A percentile compares a stretch with the other conserved stretches of the same genome.
Evolutionary conservation across 2,113 vertebrate genomes (phyloP).

Genomic region (Salminus brasiliensis): DNA sequence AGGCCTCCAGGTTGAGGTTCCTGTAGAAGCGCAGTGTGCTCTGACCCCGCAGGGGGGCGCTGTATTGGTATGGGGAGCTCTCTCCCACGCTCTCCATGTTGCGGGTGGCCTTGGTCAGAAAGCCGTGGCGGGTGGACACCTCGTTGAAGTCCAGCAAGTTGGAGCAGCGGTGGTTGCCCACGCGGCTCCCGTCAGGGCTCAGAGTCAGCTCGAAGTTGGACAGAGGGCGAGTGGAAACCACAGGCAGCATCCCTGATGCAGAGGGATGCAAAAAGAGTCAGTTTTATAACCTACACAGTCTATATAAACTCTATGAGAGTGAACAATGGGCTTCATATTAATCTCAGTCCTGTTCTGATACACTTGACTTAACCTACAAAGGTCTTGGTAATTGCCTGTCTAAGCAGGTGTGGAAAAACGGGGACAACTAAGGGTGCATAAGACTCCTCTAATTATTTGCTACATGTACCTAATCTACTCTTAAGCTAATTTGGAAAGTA

Average conservation of each 20-base stretch:
- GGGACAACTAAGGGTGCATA: too few relatives aligned
- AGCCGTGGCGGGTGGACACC: constrained; percentile 88
- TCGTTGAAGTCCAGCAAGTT: constrained; percentile 88
- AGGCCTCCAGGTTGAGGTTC: constrained; percentile 91
- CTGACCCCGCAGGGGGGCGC: constrained; percentile 75
- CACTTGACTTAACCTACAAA: background rate
- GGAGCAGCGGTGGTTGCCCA: constrained; percentile 92
- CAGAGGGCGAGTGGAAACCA: constrained; percentile 89
- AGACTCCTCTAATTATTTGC: too few relatives aligned
- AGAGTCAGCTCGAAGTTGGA: constrained; percentile 93
- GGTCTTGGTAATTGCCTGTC: too few relatives aligned
- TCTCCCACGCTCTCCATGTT: constrained; percentile 81
- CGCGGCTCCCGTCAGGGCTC: constrained; percentile 88
- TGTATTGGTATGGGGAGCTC: constrained; percentile 86
- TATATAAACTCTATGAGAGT: background rate
- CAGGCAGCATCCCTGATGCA: constrained; percentile 87
- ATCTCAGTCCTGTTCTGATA: background rate
- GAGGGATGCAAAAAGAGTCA: background rate
- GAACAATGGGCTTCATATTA: too few relatives aligned
- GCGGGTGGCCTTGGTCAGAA: constrained; percentile 81
- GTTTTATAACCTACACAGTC: background rate
- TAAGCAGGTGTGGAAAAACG: too few relatives aligned
- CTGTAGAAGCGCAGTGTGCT: constrained; percentile 88
- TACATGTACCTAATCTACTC: too few relatives aligned
- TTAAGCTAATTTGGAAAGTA: too few relatives aligned